phyloP scores from a whole-genome alignment of 2,888 invertebrate species.

The Julus scanicus region DNA sequence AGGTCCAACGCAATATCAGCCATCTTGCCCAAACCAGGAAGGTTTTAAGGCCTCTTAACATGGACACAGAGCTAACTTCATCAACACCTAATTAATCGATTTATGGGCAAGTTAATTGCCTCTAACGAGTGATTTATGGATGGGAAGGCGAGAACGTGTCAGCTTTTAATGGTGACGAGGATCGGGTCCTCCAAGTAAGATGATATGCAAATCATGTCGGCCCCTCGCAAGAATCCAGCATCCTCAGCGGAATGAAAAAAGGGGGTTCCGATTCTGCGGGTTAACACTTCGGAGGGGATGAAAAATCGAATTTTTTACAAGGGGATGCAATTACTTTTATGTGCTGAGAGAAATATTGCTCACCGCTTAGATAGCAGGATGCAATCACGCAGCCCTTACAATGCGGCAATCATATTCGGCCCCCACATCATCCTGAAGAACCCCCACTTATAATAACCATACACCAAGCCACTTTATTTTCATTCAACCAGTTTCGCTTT shows the following conservation, averaged over 20 bases:
- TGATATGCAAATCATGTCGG: not conserved
- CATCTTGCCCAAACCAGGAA: not conserved
- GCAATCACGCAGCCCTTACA: not conserved
- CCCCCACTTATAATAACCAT: not conserved
- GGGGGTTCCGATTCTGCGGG: not conserved
- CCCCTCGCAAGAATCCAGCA: not conserved
- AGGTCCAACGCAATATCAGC: not conserved
- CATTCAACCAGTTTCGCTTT: not conserved
- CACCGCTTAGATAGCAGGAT: conserved; percentile 15
- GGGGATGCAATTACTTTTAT: conserved; percentile 25
- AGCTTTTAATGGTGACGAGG: not conserved
- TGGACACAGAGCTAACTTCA: not conserved
- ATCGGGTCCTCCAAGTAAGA: not conserved
- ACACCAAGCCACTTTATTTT: not conserved
- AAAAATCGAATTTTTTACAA: conserved; percentile 18
- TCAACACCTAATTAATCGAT: conserved; percentile 25
- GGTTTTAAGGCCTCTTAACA: not conserved
- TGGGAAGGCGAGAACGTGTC: conserved; percentile 3
- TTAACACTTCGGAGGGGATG: conserved; percentile 11
- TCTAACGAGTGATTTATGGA: conserved; percentile 28
- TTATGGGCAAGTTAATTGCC: conserved; percentile 29
- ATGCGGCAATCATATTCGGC: not conserved
- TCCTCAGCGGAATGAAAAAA: not conserved
- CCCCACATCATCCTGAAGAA: not conserved
- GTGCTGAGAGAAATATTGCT: not conserved